These are phyloP conservation scores for Chinchilla lanigera DNA, from an alignment of 2,113 vertebrate genomes.

Conservation along the genomic window DNA sequence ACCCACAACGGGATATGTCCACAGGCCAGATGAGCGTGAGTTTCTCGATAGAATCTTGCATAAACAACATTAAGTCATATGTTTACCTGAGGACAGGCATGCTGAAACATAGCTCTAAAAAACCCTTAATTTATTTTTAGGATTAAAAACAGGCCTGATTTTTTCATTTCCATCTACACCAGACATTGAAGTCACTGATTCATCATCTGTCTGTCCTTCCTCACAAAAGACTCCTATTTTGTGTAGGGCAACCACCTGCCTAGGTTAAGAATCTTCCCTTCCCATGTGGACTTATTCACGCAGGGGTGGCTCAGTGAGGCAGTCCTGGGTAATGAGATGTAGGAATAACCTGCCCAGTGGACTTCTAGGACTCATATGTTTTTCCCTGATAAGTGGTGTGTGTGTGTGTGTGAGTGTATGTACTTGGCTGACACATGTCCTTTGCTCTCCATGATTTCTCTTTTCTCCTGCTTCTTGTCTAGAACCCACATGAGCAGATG, in stretches of 20 bases:
- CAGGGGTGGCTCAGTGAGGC: not conserved
- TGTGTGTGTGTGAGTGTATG: not conserved
- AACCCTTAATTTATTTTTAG: slow-evolving; percentile 30
- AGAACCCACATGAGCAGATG: not conserved
- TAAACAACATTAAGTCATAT: not conserved
- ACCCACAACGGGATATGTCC: not conserved
- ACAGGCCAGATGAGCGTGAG: not conserved
- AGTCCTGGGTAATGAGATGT: not conserved
- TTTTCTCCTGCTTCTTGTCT: not conserved
- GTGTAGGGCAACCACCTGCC: not conserved
- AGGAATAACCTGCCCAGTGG: not conserved
- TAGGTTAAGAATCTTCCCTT: not conserved
- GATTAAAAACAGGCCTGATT: not conserved
- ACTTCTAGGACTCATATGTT: not conserved
- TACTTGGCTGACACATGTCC: not conserved
- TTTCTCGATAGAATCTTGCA: slow-evolving; percentile 27
- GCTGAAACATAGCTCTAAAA: not conserved
- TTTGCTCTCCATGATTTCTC: not conserved
- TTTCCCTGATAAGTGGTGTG: not conserved
- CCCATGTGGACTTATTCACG: not conserved
- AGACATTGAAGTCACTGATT: not conserved
- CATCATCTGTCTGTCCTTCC: not conserved
- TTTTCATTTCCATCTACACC: not conserved
- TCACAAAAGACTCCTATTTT: not conserved
- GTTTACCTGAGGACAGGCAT: slow-evolving; percentile 19